Conservation (phyloP, 2,888 invertebrate genomes). For the Penaeus monodon region DNA sequence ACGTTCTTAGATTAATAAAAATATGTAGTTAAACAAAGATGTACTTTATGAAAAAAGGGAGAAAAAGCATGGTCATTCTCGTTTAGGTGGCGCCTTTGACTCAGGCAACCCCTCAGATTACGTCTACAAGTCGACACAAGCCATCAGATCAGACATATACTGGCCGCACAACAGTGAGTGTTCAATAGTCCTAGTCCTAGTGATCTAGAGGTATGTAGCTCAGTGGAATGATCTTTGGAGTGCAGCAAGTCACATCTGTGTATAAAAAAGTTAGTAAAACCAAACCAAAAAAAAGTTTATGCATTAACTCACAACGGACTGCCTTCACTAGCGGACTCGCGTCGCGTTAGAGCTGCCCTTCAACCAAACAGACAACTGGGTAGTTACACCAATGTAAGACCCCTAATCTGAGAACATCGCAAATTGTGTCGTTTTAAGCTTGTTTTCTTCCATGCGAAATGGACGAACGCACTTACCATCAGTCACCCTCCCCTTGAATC, state of each 20-base stretch:
- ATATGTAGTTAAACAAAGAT: conserved; percentile 32
- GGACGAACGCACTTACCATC: no score
- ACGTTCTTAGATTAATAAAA: conserved; percentile 33
- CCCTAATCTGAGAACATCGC: conserved; percentile 61
- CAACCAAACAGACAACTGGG: conserved; percentile 36
- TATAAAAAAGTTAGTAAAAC: conserved; percentile 3
- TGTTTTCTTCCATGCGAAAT: no score
- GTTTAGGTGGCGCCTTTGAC: conserved; percentile 58
- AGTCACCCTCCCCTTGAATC: no score
- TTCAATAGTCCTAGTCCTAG: conserved; percentile 59
- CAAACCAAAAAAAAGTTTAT: conserved; percentile 47
- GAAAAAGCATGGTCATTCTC: conserved; percentile 54
- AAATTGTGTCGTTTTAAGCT: conserved; percentile 26
- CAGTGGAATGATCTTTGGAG: conserved; percentile 61
- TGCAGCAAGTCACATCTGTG: conserved; percentile 57
- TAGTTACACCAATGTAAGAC: conserved; percentile 59
- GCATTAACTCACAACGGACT: conserved; percentile 42
- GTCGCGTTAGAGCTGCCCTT: not conserved
- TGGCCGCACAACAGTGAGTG: conserved; percentile 57
- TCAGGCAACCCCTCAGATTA: conserved; percentile 56
- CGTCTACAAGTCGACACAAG: conserved; percentile 44
- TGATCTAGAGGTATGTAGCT: conserved; percentile 54
- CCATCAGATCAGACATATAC: conserved; percentile 39
- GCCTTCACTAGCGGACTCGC: conserved; percentile 31
- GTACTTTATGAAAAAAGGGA: conserved; percentile 50